A percentile compares a stretch with the other conserved stretches of the same genome.
phyloP scores from a whole-genome alignment of 1,140 invertebrate genomes.

The Mylabris phalerata region DNA sequence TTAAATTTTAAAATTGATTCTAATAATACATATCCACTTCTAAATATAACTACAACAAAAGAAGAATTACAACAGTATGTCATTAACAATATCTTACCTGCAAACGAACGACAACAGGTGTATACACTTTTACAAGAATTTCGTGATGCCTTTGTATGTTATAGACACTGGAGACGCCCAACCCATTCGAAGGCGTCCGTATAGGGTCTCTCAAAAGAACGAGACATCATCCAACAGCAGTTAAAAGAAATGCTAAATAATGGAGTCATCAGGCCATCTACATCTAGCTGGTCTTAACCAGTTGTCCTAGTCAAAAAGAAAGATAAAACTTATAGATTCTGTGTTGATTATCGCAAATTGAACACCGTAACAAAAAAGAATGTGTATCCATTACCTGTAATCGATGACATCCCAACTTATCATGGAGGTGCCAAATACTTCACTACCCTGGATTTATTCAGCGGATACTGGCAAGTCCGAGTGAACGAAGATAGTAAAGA shows the following conservation, averaged over 20 bases:
- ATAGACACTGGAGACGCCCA: background rate
- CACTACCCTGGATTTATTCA: slow-evolving; percentile 39
- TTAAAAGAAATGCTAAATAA: slow-evolving; percentile 23
- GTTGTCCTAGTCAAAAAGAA: slow-evolving; percentile 8
- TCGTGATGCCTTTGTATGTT: background rate
- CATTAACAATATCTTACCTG: too few species aligned
- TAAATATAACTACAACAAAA: too few species aligned
- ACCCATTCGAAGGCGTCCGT: slow-evolving; percentile 25
- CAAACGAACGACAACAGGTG: too few species aligned
- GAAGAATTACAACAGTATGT: too few species aligned
- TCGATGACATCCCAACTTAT: background rate
- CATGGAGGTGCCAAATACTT: background rate
- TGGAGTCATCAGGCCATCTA: slow-evolving; percentile 1
- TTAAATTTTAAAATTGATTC: too few species aligned
- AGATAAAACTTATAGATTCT: slow-evolving; percentile 1
- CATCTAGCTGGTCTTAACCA: slow-evolving; percentile 16
- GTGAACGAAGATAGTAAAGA: background rate
- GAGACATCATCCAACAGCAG: slow-evolving; percentile 20
- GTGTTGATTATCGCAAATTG: slow-evolving; percentile 9
- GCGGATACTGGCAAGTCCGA: slow-evolving; percentile 45
- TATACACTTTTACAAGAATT: too few species aligned
- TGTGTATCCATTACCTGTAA: background rate
- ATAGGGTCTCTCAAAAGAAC: slow-evolving; percentile 23
- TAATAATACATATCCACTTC: too few species aligned
- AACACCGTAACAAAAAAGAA: too few species aligned